A percentile compares a stretch with the other conserved stretches of the same genome.
Conservation (phyloP, 2,888 invertebrate genomes). For the Apeira syringaria region DNA sequence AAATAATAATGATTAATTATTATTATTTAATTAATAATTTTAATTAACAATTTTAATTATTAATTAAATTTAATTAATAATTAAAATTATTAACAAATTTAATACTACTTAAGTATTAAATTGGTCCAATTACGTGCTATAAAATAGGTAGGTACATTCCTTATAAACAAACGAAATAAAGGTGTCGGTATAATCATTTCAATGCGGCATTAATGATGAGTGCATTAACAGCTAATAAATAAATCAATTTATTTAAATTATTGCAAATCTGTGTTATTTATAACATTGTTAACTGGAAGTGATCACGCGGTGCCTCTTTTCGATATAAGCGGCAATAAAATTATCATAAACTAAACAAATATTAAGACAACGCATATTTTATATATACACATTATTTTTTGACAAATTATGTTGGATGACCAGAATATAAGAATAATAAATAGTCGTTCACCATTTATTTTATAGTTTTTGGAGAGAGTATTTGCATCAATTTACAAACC, state of each 20-base stretch:
- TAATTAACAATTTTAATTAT: too few relatives aligned
- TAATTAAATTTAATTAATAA: too few relatives aligned
- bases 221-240: conserved; percentile 54
- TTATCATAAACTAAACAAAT: conserved; percentile 18
- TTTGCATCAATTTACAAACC: not conserved
- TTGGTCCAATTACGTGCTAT: too few relatives aligned
- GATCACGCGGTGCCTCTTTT: conserved; percentile 23
- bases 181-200: conserved; percentile 43
- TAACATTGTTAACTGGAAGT: conserved; percentile 39
- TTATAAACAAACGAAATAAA: conserved; percentile 31
- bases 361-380: conserved; percentile 13
- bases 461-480: conserved; percentile 12
- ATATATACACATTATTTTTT: conserved; percentile 8
- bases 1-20: too few relatives aligned
- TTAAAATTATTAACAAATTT: too few relatives aligned
- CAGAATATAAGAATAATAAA: conserved; percentile 17
- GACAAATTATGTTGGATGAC: conserved; percentile 13
- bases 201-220: conserved; percentile 50
- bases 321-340: conserved; percentile 14
- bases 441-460: conserved; percentile 12
- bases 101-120: too few relatives aligned
- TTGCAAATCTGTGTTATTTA: conserved; percentile 53
- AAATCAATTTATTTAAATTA: conserved; percentile 53
- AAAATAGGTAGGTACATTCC: too few relatives aligned
- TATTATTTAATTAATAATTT: too few relatives aligned